Percentiles rank a stretch among this genome's conserved stretches.
These are phyloP conservation scores for Bombus affinis DNA, from an alignment of 1,140 invertebrate genomes.

Conservation along the genomic window DNA sequence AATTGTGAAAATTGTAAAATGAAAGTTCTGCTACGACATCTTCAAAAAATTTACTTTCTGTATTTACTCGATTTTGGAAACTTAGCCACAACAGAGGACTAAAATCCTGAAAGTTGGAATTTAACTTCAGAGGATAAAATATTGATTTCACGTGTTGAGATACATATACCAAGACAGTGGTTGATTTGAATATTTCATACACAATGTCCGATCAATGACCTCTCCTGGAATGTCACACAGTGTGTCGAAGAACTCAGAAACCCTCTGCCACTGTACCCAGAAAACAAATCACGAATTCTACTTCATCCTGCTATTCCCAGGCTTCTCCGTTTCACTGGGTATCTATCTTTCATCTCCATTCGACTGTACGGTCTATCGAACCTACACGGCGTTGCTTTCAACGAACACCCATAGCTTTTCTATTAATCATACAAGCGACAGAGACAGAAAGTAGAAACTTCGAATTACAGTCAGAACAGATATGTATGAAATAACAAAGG, in stretches of 20 bases:
- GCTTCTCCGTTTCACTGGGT: slow-evolving; percentile 34
- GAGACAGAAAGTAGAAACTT: background rate
- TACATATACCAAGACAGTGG: no score
- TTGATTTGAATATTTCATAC: background rate
- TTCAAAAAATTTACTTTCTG: no score
- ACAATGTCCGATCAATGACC: background rate
- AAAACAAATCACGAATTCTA: slow-evolving; percentile 1
- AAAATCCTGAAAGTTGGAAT: no score
- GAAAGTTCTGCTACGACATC: no score
- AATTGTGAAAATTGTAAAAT: no score
- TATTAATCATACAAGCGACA: background rate
- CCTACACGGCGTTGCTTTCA: background rate
- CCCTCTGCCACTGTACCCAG: no score
- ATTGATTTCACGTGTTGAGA: background rate
- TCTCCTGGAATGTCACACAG: background rate
- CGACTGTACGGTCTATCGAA: background rate
- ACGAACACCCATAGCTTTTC: no score
- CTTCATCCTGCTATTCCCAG: background rate
- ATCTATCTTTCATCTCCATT: background rate
- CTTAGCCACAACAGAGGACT: no score
- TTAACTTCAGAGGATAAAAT: background rate
- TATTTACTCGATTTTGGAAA: no score
- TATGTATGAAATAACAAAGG: no score
- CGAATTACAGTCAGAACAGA: no score
- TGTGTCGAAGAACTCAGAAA: background rate